These are phyloP conservation scores for Tupaia tana DNA, from an alignment of 2,113 vertebrate species.

Conservation along the genomic window DNA sequence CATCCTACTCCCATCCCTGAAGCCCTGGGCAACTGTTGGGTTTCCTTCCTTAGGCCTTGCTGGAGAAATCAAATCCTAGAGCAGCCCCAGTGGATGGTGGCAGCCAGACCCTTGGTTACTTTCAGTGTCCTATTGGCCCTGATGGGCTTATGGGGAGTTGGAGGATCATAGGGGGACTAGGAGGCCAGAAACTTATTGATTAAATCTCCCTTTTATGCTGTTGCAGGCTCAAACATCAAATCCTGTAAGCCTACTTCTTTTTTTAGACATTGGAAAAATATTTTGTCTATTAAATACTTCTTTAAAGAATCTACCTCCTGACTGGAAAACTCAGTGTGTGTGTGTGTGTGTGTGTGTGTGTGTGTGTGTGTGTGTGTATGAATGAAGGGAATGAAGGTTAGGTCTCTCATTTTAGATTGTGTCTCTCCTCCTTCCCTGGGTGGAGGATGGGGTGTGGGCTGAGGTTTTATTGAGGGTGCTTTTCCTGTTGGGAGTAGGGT, in stretches of 20 bases:
- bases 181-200: conserved; percentile 19
- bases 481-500: conserved; percentile 77
- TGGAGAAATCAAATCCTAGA: conserved; percentile 19
- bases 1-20: not conserved
- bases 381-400: conserved; percentile 39
- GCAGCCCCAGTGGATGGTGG: not conserved
- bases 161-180: not conserved
- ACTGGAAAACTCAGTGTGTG: conserved; percentile 20
- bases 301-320: conserved; percentile 38
- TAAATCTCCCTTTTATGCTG: not conserved
- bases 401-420: conserved; percentile 52
- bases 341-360: conserved; percentile 28
- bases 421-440: not conserved
- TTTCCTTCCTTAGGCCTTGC: conserved; percentile 35
- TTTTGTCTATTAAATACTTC: not conserved
- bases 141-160: not conserved
- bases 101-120: not conserved
- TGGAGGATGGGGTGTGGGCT: conserved; percentile 52
- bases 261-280: not conserved
- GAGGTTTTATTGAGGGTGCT: conserved; percentile 82
- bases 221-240: conserved; percentile 15
- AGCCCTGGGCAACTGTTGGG: not conserved
- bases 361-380: not conserved
- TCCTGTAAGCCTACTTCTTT: conserved; percentile 27
- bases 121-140: conserved; percentile 28